Conservation (phyloP, 64 coral and sea anemone genomes). For the Montipora sp. region DNA sequence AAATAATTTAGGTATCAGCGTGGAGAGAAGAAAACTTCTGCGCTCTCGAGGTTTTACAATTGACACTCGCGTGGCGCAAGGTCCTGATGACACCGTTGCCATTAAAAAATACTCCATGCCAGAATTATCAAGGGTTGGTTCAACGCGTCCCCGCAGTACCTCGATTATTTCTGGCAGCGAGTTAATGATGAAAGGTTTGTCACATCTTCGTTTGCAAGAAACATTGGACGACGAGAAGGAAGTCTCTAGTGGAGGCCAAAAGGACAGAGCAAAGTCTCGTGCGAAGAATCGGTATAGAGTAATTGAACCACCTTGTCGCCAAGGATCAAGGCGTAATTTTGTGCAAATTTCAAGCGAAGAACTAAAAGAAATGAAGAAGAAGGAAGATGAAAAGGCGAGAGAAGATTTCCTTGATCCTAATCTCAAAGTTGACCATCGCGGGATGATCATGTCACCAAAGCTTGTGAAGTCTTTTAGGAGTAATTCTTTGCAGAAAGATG, state of each 20-base stretch:
- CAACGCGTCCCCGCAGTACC: neutral
- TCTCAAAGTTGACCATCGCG: slow-evolving; percentile 40
- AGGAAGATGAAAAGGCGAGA: neutral
- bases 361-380: slow-evolving; percentile 58
- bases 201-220: slow-evolving; percentile 1
- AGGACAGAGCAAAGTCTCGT: neutral
- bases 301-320: slow-evolving; percentile 73
- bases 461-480: neutral
- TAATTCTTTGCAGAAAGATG: neutral
- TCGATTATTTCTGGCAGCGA: neutral
- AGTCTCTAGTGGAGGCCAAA: neutral
- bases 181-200: neutral
- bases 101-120: slow-evolving; percentile 33
- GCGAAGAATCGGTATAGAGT: slow-evolving; percentile 49
- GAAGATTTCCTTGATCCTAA: slow-evolving; percentile 38
- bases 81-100: neutral
- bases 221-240: neutral
- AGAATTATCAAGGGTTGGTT: neutral
- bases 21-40: slow-evolving; percentile 66
- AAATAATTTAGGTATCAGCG: slow-evolving; percentile 55
- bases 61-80: neutral
- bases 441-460: slow-evolving; percentile 22
- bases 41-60: slow-evolving; percentile 66
- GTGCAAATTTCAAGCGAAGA: slow-evolving; percentile 55
- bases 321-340: slow-evolving; percentile 71